Evolutionary conservation across 2,797 vertebrate species (phyloP).

Genomic region (Xenopus petersii): DNA sequence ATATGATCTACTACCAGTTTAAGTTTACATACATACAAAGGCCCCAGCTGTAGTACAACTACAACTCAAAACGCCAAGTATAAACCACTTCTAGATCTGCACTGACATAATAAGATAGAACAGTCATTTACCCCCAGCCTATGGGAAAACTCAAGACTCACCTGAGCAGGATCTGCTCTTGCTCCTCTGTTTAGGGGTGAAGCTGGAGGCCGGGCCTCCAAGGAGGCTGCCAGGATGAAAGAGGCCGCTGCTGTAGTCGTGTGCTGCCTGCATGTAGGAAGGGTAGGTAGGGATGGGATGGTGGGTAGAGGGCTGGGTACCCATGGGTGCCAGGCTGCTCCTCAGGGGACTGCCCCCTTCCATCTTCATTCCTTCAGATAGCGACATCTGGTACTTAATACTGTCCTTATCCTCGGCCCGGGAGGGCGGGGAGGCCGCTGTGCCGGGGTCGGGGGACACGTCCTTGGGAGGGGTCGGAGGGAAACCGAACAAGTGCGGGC

Average conservation of each 20-base stretch:
- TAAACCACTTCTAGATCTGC: too few relatives aligned
- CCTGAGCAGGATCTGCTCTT: slow-evolving; percentile 94
- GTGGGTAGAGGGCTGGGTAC: slow-evolving; percentile 81
- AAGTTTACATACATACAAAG: too few relatives aligned
- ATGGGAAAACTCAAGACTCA: slow-evolving; percentile 62
- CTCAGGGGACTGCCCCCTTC: slow-evolving; percentile 89
- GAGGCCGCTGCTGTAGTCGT: slow-evolving; percentile 89
- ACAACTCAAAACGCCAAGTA: too few relatives aligned
- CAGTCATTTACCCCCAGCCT: too few relatives aligned
- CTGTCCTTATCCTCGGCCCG: slow-evolving; percentile 91
- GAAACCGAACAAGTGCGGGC: slow-evolving; percentile 93
- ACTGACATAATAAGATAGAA: too few relatives aligned
- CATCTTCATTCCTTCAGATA: slow-evolving; percentile 93
- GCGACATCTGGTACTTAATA: slow-evolving; percentile 88
- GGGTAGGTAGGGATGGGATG: slow-evolving; percentile 97
- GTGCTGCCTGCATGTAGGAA: slow-evolving; percentile 81
- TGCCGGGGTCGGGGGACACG: slow-evolving; percentile 89
- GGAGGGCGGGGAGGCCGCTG: slow-evolving; percentile 76
- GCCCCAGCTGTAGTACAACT: too few relatives aligned
- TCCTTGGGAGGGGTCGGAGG: slow-evolving; percentile 96
- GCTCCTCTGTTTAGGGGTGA: slow-evolving; percentile 92
- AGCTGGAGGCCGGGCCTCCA: slow-evolving; percentile 88
- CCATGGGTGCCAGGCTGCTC: slow-evolving; percentile 83
- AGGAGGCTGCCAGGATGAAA: slow-evolving; percentile 92
- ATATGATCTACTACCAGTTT: too few relatives aligned